Base-by-base conservation (phyloP, 2,113 vertebrate species). In the Chaetops frenatus region DNA sequence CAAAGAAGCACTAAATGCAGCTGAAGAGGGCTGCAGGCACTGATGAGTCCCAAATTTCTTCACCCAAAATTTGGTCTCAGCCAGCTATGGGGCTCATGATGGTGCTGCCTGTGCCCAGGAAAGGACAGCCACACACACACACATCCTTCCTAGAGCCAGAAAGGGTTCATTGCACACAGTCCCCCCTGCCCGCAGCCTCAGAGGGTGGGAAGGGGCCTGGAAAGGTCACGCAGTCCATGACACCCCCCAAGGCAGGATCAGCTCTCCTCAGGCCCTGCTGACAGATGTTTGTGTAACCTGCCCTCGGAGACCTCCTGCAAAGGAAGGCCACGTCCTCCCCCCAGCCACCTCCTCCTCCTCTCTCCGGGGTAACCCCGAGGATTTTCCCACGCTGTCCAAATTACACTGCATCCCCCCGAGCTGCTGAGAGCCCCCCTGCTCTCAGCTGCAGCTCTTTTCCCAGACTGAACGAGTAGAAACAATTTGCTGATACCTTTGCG, bases 271-370 rank as follows among this genome's bases (percentile, higher is more conserved):
- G 38, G 64, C 83, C 83, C 81, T 2, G 4, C 88, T 70, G 88
- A 61, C 83, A 95, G 86, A 92, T 96, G 94, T 97, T 97, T 97
- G 83, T 88, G 91, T 95, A 95, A 96, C 96, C 76, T 96, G 91
- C 95, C 96, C 95, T 94, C 12, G 1, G n/a, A 86, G 87, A 79
- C 93, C 96, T 96, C 94, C 82, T 6, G 35, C 31, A 62, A 83
- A 60, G 80, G 76, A 57, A 95, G 60, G 76, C 20, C 90, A 56
- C 6, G 14, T 86, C 71, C 93, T 92, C 62, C 86, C 85, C 90
- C 65, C 86, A 36, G 83, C 76, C 93, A 38, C 87, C 94, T 86
- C 44, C 79, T 93, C 44, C 90, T 93, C 10, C 4, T 53, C 71
- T 92, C 94, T 83, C 94, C n/a, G 24, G 94, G 88, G 90, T 73